Evolutionary conservation across 2,113 vertebrate species (phyloP).

Genomic region (Hemibagrus wyckioides): DNA sequence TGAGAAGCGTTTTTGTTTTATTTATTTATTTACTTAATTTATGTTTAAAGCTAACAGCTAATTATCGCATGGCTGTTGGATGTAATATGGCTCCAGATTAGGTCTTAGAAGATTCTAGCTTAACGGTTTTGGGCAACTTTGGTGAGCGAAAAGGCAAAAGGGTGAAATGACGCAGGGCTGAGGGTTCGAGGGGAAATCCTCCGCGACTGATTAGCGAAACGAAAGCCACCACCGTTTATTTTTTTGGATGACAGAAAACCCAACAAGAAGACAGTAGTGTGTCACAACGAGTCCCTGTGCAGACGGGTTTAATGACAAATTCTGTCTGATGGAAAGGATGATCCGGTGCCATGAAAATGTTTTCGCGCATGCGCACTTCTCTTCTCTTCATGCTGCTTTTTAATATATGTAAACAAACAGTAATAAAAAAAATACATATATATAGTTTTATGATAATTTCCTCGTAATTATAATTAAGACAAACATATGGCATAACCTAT

Average conservation of each 20-base stretch:
- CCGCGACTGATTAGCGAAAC: not conserved
- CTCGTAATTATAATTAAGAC: not conserved
- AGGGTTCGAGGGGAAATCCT: not conserved
- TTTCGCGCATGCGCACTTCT: constrained; percentile 10
- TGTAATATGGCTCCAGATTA: too few species aligned
- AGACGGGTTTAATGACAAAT: not conserved
- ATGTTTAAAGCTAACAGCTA: too few species aligned
- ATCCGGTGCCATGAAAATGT: not conserved
- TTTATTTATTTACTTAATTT: not conserved
- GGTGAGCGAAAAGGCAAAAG: not conserved
- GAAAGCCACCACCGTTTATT: not conserved
- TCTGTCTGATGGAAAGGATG: not conserved
- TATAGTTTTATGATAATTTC: not conserved
- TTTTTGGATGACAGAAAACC: not conserved
- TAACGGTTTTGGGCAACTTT: not conserved
- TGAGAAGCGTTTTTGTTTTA: not conserved
- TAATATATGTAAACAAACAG: too few species aligned
- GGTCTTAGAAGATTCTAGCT: not conserved
- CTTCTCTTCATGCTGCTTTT: not conserved
- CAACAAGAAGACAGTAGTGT: not conserved
- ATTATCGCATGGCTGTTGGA: too few species aligned
- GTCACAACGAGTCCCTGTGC: not conserved
- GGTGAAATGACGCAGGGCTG: not conserved
- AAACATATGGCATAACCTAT: too few species aligned
- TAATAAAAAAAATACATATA: too few species aligned